These are phyloP conservation scores for Diacarnus erythraeanus DNA, from an alignment of 37 sponge, comb jelly and placozoan species.

Conservation along the genomic window DNA sequence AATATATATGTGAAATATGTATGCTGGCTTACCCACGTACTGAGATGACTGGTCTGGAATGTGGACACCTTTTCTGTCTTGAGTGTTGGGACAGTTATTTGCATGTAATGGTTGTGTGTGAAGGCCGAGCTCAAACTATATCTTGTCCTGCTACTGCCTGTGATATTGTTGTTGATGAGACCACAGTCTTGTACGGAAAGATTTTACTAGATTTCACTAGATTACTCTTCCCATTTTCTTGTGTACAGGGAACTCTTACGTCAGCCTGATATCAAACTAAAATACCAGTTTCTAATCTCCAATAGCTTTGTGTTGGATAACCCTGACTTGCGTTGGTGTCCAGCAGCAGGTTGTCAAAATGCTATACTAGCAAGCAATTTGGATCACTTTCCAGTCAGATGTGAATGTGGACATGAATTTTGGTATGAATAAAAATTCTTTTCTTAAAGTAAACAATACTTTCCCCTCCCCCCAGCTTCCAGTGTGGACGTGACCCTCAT, in stretches of 20 bases:
- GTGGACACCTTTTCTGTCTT: constrained; percentile 87
- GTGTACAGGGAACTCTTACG: constrained; percentile 51
- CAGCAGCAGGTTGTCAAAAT: constrained; percentile 84
- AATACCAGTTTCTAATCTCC: constrained; percentile 80
- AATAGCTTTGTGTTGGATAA: constrained; percentile 86
- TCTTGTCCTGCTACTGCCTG: constrained; percentile 79
- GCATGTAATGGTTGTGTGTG: constrained; percentile 62
- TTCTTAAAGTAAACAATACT: neutral
- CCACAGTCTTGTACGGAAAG: constrained; percentile 72
- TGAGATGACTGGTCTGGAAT: constrained; percentile 81
- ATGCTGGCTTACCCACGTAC: constrained; percentile 47
- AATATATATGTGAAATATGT: constrained; percentile 85
- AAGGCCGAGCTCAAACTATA: constrained; percentile 81
- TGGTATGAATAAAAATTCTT: constrained; percentile 67
- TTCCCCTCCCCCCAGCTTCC: constrained; percentile 27
- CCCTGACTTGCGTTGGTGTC: constrained; percentile 81
- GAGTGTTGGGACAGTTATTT: constrained; percentile 88
- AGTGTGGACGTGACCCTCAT: constrained; percentile 60
- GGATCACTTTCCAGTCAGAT: constrained; percentile 60
- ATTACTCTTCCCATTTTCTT: neutral
- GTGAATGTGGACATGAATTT: constrained; percentile 78
- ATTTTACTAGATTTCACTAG: neutral
- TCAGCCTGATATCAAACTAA: constrained; percentile 34
- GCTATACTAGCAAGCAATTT: constrained; percentile 54
- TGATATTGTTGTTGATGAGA: constrained; percentile 80